Evolutionary conservation across 2,888 invertebrate genomes (phyloP).

Genomic region (Andrena minutula): DNA sequence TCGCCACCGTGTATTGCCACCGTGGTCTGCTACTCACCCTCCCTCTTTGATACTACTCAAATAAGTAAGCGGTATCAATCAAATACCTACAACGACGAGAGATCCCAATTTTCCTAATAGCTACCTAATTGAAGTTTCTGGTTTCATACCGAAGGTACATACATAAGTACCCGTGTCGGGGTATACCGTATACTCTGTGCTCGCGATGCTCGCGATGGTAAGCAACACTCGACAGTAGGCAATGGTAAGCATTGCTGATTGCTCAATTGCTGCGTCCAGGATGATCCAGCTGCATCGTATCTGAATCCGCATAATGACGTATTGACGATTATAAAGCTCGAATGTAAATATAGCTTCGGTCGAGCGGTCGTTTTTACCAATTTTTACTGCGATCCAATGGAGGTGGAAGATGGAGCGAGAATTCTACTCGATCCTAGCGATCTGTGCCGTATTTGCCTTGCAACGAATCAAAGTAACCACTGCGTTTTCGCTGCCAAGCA

Average conservation of each 20-base stretch:
- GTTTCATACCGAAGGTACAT: too few species aligned
- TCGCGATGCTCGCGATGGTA: too few species aligned
- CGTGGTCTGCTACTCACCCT: too few species aligned
- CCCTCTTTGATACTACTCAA: too few species aligned
- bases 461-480: constrained; percentile 70
- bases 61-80: too few species aligned
- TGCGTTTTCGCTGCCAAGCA: constrained; percentile 69
- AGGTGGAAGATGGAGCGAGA: constrained; percentile 33
- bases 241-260: neutral
- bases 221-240: too few species aligned
- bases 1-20: neutral
- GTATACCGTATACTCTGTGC: too few species aligned
- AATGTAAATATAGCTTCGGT: constrained; percentile 29
- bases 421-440: constrained; percentile 38
- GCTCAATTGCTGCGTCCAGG: too few species aligned
- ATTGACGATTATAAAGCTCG: constrained; percentile 6
- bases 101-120: neutral
- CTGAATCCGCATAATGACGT: constrained; percentile 27
- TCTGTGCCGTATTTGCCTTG: constrained; percentile 78
- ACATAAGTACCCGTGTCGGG: too few species aligned
- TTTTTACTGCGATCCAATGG: constrained; percentile 51
- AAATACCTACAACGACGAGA: neutral
- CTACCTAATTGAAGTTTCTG: too few species aligned
- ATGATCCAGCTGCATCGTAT: neutral
- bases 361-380: constrained; percentile 26